These are phyloP conservation scores for Halichoeres trimaculatus DNA, from an alignment of 2,113 vertebrate species.

Conservation along the genomic window DNA sequence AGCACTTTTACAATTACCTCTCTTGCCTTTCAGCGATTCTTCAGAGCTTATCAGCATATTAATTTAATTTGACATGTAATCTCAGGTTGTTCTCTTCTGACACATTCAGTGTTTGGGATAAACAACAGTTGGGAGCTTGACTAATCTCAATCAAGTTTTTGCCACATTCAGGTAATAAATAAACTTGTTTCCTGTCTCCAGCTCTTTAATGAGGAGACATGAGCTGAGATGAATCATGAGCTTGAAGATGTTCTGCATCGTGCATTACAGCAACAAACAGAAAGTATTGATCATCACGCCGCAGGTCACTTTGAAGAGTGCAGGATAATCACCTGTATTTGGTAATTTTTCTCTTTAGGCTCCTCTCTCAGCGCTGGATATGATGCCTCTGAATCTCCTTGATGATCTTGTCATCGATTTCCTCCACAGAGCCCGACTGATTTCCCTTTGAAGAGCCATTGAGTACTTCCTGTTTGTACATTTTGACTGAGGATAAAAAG, in stretches of 20 bases:
- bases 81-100: too few species aligned
- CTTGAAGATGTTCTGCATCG: slow-evolving; percentile 60
- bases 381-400: slow-evolving; percentile 62
- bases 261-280: slow-evolving; percentile 61
- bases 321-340: slow-evolving; percentile 64
- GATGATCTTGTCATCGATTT: slow-evolving; percentile 75
- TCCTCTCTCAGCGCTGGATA: slow-evolving; percentile 57
- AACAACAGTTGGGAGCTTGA: too few species aligned
- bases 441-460: slow-evolving; percentile 70
- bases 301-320: slow-evolving; percentile 61
- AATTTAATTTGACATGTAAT: too few species aligned
- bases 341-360: slow-evolving; percentile 63
- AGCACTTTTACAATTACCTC: too few species aligned
- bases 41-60: too few species aligned
- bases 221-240: slow-evolving; percentile 56
- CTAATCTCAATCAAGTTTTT: too few species aligned
- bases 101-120: too few species aligned
- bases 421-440: slow-evolving; percentile 49
- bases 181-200: slow-evolving; percentile 16
- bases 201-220: slow-evolving; percentile 42
- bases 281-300: slow-evolving; percentile 65
- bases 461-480: slow-evolving; percentile 56
- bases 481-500: slow-evolving; percentile 41
- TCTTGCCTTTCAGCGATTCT: too few species aligned
- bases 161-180: background rate